Evolutionary conservation across 1,140 invertebrate genomes (phyloP).

Genomic region (Achatina immaculata): DNA sequence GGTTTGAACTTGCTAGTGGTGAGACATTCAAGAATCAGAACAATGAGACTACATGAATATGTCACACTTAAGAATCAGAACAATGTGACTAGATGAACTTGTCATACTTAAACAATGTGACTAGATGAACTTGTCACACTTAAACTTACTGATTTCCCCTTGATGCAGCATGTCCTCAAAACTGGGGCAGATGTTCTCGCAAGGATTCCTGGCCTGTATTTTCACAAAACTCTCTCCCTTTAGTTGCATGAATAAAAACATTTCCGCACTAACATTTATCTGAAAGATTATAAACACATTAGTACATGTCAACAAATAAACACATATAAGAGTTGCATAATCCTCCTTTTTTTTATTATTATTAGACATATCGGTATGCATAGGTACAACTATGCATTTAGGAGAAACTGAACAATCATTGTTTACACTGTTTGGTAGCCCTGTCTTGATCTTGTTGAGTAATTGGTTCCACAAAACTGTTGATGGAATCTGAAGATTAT

Average conservation of each 20-base stretch:
- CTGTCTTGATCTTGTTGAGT: too few species aligned
- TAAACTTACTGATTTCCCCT: constrained; percentile 78
- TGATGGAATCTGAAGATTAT: too few species aligned
- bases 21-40: too few species aligned
- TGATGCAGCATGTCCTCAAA: constrained; percentile 78
- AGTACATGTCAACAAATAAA: not conserved
- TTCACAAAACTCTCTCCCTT: constrained; percentile 78
- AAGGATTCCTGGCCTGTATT: constrained; percentile 79
- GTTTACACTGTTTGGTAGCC: too few species aligned
- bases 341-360: not conserved
- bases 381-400: not conserved
- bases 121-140: not conserved
- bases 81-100: too few species aligned
- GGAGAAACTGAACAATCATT: too few species aligned
- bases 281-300: constrained; percentile 48
- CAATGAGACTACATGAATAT: too few species aligned
- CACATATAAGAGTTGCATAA: not conserved
- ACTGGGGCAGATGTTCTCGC: constrained; percentile 78
- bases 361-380: not conserved
- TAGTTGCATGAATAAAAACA: constrained; percentile 82
- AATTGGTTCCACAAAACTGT: too few species aligned
- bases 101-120: too few species aligned
- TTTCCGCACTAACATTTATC: constrained; percentile 78
- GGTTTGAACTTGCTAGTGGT: too few species aligned
- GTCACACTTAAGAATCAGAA: too few species aligned